Conservation (phyloP, 2,797 vertebrate genomes). For the Pachyuromys duprasi region DNA sequence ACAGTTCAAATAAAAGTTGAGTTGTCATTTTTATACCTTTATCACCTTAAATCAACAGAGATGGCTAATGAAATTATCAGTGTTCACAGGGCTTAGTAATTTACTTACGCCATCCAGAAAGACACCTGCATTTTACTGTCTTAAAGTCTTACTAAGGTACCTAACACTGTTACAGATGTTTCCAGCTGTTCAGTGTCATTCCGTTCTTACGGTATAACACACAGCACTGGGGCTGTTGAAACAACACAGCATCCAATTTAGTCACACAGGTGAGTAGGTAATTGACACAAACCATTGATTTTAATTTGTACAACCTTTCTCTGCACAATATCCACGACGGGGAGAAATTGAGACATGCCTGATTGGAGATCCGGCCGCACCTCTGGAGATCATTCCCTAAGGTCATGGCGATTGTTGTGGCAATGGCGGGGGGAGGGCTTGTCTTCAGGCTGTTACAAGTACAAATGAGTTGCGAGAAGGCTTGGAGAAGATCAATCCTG, state of each 20-base stretch:
- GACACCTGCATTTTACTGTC: not conserved
- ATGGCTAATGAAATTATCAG: conserved; percentile 4
- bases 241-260: not conserved
- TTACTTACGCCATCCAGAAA: not conserved
- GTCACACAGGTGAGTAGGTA: conserved; percentile 10
- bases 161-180: not conserved
- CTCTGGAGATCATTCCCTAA: conserved; percentile 97
- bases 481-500: conserved; percentile 97
- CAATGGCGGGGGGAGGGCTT: conserved; percentile 98
- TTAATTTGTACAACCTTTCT: conserved; percentile 6
- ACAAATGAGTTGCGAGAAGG: conserved; percentile 97
- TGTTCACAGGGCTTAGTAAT: not conserved
- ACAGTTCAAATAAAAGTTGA: not conserved
- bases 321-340: not conserved
- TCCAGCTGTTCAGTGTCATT: not conserved
- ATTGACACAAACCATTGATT: not conserved
- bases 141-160: conserved; percentile 14
- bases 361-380: conserved; percentile 97
- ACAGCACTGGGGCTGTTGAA: not conserved
- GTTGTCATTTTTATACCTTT: conserved; percentile 36
- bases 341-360: conserved; percentile 87
- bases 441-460: conserved; percentile 99
- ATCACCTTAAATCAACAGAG: conserved; percentile 58
- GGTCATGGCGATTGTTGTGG: conserved; percentile 95
- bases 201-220: not conserved